phyloP scores from a whole-genome alignment of 2,113 vertebrate genomes.

The Rynchops niger region DNA sequence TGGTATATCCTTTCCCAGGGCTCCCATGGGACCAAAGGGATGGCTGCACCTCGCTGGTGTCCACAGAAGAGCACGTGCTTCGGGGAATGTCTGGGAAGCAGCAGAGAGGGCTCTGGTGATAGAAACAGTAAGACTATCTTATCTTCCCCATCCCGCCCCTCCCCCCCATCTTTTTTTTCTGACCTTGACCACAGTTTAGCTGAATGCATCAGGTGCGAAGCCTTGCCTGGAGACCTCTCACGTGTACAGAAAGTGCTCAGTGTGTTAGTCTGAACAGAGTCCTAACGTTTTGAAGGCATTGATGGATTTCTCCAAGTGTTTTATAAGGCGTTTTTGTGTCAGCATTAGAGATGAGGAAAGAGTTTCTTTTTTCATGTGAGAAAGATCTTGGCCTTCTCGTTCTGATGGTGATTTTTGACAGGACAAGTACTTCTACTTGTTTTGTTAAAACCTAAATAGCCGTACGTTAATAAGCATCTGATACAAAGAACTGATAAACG shows the following conservation, averaged over 20 bases:
- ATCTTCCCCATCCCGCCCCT: fast-evolving
- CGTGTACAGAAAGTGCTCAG: background rate
- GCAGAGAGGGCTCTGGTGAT: background rate
- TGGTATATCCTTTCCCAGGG: background rate
- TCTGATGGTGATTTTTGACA: background rate
- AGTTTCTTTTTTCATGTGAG: background rate
- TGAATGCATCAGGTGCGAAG: background rate
- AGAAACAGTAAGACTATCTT: background rate
- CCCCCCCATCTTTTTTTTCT: background rate
- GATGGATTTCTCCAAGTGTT: background rate
- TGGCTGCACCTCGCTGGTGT: background rate
- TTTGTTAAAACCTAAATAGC: conserved; percentile 66
- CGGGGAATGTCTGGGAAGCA: background rate
- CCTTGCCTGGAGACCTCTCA: background rate
- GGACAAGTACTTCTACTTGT: conserved; percentile 33
- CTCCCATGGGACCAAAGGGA: background rate
- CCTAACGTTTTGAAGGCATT: conserved; percentile 53
- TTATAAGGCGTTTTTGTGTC: conserved; percentile 30
- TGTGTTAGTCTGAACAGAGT: conserved; percentile 17
- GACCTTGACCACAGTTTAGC: background rate
- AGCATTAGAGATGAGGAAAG: background rate
- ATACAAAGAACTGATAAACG: conserved; percentile 64
- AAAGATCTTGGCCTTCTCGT: background rate
- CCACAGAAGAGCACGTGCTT: fast-evolving
- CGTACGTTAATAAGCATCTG: conserved; percentile 56